Evolutionary conservation across 2,113 vertebrate species (phyloP).

Genomic region (Paradisaea rubra): DNA sequence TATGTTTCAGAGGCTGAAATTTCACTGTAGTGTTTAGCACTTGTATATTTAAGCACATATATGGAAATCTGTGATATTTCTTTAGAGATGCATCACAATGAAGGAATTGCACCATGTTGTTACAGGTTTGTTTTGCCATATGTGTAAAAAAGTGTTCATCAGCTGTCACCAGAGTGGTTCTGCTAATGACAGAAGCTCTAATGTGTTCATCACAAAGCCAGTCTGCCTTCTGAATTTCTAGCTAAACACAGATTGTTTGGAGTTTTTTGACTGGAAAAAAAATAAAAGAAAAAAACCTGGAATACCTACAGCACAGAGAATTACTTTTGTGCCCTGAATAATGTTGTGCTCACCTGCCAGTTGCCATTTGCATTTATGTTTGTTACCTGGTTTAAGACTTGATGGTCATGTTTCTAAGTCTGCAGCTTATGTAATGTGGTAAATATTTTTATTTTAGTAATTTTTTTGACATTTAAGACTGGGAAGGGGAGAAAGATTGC

Average conservation of each 20-base stretch:
- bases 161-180: neutral
- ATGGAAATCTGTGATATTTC: neutral
- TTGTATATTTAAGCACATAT: neutral
- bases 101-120: neutral
- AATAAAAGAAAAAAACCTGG: neutral
- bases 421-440: neutral
- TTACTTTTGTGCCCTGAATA: neutral
- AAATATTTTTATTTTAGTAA: neutral
- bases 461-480: conserved; percentile 15
- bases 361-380: neutral
- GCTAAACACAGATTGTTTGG: neutral
- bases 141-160: neutral
- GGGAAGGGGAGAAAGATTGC: neutral
- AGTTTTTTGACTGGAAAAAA: neutral
- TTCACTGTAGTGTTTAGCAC: neutral
- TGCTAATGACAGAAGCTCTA: neutral
- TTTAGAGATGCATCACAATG: neutral
- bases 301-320: neutral
- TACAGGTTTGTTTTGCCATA: neutral
- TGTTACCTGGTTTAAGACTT: neutral
- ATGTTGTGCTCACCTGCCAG: neutral
- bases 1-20: neutral
- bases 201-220: neutral
- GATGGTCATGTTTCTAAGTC: neutral
- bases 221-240: neutral